A percentile compares a stretch with the other conserved stretches of the same genome.
These are phyloP conservation scores for Bergia sp. DNA, from an alignment of 92 coral and sea anemone species.

Conservation along the genomic window DNA sequence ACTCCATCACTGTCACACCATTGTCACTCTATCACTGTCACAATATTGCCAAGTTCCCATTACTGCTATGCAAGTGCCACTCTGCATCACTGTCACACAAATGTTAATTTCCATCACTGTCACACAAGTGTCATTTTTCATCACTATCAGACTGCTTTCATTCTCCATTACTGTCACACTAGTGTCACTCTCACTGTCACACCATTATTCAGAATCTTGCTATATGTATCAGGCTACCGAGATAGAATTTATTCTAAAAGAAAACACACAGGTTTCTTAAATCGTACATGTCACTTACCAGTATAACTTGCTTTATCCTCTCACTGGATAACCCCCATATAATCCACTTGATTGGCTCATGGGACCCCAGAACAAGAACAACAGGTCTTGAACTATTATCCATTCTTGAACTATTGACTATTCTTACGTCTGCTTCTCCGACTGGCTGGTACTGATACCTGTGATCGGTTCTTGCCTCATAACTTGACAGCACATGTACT, in stretches of 20 bases:
- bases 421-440: not conserved
- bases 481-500: not conserved
- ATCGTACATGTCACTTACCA: not conserved
- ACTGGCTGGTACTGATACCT: not conserved
- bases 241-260: not conserved
- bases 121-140: too few relatives aligned
- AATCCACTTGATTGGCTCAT: not conserved
- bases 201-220: not conserved
- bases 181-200: not conserved
- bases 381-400: not conserved
- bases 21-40: too few relatives aligned
- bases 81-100: too few relatives aligned
- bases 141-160: too few relatives aligned
- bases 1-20: too few relatives aligned
- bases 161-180: too few relatives aligned
- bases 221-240: not conserved
- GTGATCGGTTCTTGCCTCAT: slow-evolving; percentile 1
- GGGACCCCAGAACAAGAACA: not conserved
- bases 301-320: not conserved
- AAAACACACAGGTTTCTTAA: not conserved
- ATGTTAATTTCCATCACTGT: too few relatives aligned
- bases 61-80: too few relatives aligned
- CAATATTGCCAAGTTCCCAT: too few relatives aligned
- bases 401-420: not conserved
- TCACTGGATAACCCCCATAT: not conserved